Conservation (phyloP, 2,113 vertebrate genomes). For the Bombycilla garrulus region DNA sequence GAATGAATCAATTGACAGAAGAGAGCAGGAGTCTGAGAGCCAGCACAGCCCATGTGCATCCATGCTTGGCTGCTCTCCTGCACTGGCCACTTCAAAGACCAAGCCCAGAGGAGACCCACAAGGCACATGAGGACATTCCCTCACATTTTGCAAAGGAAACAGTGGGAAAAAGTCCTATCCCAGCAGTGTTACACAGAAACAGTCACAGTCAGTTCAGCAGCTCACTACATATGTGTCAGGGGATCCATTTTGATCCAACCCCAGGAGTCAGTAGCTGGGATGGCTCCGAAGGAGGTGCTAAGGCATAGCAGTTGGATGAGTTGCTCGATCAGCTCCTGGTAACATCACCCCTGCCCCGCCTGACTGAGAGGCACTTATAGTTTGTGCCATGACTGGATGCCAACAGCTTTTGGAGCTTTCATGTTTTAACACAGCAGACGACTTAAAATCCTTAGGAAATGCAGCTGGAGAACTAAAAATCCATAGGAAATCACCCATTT, state of each 20-base stretch:
- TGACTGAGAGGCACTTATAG: neutral
- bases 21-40: neutral
- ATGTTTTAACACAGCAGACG: neutral
- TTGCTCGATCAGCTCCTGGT: neutral
- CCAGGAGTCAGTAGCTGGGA: neutral
- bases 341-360: fast-evolving
- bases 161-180: neutral
- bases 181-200: neutral
- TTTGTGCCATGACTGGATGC: neutral
- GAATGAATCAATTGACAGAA: neutral
- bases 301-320: neutral
- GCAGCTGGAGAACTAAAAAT: neutral
- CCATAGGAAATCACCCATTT: neutral
- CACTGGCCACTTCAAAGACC: neutral
- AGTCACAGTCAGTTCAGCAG: neutral
- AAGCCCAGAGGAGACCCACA: neutral
- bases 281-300: neutral
- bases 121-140: neutral
- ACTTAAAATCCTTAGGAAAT: neutral
- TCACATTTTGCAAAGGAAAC: neutral
- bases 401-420: neutral
- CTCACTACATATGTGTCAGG: neutral
- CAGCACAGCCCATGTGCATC: neutral
- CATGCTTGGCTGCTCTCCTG: neutral
- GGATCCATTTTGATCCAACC: neutral